A percentile compares a stretch with the other conserved stretches of the same genome.
These are phyloP conservation scores for Adelphocoris suturalis DNA, from an alignment of 2,888 invertebrate genomes.

Conservation along the genomic window DNA sequence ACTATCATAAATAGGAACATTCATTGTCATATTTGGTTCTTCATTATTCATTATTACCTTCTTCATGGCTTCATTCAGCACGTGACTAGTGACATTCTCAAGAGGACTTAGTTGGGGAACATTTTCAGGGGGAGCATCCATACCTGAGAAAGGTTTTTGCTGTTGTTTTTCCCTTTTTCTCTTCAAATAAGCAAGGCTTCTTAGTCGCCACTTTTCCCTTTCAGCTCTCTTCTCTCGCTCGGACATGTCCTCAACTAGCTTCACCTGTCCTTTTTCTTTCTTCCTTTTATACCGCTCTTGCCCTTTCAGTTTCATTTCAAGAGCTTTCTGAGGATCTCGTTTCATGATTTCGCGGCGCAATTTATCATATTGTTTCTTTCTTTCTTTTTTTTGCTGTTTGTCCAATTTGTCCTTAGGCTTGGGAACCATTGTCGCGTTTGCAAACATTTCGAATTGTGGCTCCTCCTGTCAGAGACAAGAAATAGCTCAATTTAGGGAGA, in stretches of 20 bases:
- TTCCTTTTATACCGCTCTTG: conserved; percentile 8
- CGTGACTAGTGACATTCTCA: no score
- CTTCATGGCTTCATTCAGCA: no score
- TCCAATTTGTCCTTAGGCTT: background rate
- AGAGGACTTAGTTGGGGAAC: no score
- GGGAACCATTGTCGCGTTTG: background rate
- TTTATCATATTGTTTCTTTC: conserved; percentile 23
- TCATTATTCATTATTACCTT: no score
- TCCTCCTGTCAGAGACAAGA: conserved; percentile 28
- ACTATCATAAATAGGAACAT: no score
- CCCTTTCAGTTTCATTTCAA: background rate
- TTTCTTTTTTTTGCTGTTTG: background rate
- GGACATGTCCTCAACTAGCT: conserved; percentile 22
- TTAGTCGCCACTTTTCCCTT: conserved; percentile 18
- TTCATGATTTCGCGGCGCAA: conserved; percentile 15
- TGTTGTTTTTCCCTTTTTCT: conserved; percentile 26
- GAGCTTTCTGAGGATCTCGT: background rate
- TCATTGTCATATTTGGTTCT: no score
- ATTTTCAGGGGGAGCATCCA: no score
- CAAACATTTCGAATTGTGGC: background rate
- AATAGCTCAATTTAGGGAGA: background rate
- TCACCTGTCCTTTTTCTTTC: background rate
- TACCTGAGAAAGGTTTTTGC: no score
- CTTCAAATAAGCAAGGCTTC: conserved; percentile 21
- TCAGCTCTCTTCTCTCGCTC: conserved; percentile 26